Conservation (phyloP, 2,888 invertebrate genomes). For the Sinodicranocentrus sp. region DNA sequence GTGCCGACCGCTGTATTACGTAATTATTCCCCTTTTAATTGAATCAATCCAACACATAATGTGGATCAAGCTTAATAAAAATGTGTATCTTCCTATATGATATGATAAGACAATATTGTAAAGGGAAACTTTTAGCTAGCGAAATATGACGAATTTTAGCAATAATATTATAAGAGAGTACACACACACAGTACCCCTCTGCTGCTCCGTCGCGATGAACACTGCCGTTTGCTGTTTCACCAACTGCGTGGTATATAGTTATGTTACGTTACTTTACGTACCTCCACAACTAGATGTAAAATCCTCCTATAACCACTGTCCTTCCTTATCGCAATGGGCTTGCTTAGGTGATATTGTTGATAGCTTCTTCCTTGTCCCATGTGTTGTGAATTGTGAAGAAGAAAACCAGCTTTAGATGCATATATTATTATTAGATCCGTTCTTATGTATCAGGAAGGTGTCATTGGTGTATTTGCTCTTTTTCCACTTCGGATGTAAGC, state of each 20-base stretch:
- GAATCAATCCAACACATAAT: too few species aligned
- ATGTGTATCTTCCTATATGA: too few species aligned
- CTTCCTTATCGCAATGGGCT: too few species aligned
- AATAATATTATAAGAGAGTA: constrained; percentile 1
- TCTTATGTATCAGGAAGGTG: constrained; percentile 16
- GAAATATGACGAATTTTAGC: constrained; percentile 11
- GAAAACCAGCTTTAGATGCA: not conserved
- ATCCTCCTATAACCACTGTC: not conserved
- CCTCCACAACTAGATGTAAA: not conserved
- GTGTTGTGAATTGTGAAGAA: not conserved
- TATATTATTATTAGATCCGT: constrained; percentile 25
- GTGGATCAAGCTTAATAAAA: too few species aligned
- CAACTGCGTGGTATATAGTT: constrained; percentile 7
- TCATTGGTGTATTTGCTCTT: not conserved
- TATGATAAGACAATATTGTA: too few species aligned
- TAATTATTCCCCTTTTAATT: too few species aligned
- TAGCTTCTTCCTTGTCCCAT: constrained; percentile 2
- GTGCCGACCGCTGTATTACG: too few species aligned
- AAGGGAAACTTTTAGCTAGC: too few species aligned
- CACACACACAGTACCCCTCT: constrained; percentile 12
- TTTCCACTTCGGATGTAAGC: not conserved
- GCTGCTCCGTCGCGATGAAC: constrained; percentile 17
- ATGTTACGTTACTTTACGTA: not conserved
- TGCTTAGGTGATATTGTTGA: not conserved
- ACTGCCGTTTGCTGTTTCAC: constrained; percentile 27